Evolutionary conservation across 1,140 invertebrate genomes (phyloP).

Genomic region (Megalopta genalis): DNA sequence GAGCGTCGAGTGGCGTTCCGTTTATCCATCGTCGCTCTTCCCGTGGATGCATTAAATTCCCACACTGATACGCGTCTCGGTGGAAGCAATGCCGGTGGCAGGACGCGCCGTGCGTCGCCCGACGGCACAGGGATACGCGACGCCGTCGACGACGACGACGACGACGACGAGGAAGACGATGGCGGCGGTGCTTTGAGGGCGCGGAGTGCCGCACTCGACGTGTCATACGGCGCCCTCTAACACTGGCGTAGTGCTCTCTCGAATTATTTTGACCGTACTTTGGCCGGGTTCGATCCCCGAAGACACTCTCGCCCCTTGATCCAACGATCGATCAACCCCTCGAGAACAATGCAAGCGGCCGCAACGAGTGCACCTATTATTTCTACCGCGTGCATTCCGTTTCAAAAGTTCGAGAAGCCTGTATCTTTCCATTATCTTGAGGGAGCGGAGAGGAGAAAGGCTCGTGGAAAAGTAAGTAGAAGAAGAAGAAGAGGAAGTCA

Average conservation of each 20-base stretch:
- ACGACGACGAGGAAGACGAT: constrained; percentile 31
- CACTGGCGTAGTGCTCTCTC: constrained; percentile 51
- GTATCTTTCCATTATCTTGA: background rate
- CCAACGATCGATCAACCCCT: background rate
- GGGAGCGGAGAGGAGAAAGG: background rate
- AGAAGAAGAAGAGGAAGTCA: background rate
- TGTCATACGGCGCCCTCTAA: constrained; percentile 55
- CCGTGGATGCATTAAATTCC: constrained; percentile 65
- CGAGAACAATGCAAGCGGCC: background rate
- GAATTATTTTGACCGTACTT: constrained; percentile 49
- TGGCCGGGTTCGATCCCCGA: constrained; percentile 1
- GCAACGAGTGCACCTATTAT: too few relatives aligned
- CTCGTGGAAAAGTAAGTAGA: background rate
- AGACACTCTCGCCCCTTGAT: background rate
- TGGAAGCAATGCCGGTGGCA: constrained; percentile 40
- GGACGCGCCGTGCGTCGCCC: constrained; percentile 38
- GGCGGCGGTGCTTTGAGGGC: constrained; percentile 67
- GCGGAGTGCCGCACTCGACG: constrained; percentile 66
- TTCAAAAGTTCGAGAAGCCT: background rate
- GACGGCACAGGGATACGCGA: constrained; percentile 13
- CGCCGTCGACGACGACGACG: constrained; percentile 11
- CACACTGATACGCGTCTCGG: constrained; percentile 51
- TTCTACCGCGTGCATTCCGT: background rate
- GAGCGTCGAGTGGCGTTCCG: constrained; percentile 14
- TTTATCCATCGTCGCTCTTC: constrained; percentile 41